Evolutionary conservation across 1,140 invertebrate genomes (phyloP).

Genomic region (Hylaeus anthracinus): DNA sequence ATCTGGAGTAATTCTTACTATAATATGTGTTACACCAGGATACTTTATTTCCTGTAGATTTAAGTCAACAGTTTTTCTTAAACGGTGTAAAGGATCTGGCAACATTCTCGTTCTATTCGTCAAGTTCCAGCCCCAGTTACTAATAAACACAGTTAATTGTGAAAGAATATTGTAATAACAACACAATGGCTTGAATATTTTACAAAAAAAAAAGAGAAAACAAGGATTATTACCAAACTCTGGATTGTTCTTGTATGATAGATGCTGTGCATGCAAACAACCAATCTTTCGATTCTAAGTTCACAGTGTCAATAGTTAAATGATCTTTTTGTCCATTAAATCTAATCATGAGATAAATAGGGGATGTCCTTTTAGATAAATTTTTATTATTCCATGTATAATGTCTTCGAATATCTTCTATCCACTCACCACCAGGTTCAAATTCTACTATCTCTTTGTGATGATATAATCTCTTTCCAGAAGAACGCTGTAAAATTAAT

Average conservation of each 20-base stretch:
- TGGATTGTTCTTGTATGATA: conserved; percentile 77
- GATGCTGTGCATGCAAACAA: conserved; percentile 86
- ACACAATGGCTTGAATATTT: neutral
- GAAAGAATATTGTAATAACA: conserved; percentile 11
- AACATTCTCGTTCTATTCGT: conserved; percentile 83
- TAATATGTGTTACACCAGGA: conserved; percentile 85
- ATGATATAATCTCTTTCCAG: conserved; percentile 65
- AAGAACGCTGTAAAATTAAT: conserved; percentile 62
- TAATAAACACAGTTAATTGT: conserved; percentile 69
- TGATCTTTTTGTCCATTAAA: conserved; percentile 76
- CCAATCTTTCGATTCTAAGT: conserved; percentile 86
- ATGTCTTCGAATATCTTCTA: conserved; percentile 76
- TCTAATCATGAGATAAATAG: conserved; percentile 84
- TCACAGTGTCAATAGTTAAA: conserved; percentile 82
- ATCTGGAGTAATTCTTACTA: conserved; percentile 83
- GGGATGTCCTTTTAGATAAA: conserved; percentile 52
- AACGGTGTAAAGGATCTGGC: conserved; percentile 77
- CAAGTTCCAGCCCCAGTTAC: conserved; percentile 85
- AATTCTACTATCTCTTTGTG: conserved; percentile 68
- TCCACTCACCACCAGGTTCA: conserved; percentile 77
- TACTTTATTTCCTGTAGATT: conserved; percentile 84
- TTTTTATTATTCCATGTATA: conserved; percentile 75
- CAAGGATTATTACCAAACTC: conserved; percentile 83
- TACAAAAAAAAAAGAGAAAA: neutral
- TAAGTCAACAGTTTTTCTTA: conserved; percentile 83